Evolutionary conservation across 2,797 vertebrate genomes (phyloP).

Genomic region (Meriones psammophilus): DNA sequence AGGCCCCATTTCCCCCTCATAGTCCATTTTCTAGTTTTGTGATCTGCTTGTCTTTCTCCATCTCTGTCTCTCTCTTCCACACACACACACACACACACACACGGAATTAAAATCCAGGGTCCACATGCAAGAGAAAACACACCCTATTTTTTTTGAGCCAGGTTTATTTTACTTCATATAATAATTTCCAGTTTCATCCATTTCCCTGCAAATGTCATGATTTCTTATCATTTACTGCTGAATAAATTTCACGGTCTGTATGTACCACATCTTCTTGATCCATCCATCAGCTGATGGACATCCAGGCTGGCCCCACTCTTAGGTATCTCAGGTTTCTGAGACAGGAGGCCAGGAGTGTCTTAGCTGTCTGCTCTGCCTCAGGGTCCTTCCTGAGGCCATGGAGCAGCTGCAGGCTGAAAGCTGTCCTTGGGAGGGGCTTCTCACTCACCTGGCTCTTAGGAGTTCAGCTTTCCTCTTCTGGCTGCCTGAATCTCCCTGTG

Average conservation of each 20-base stretch:
- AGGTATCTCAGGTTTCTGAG: background rate
- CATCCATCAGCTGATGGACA: background rate
- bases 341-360: background rate
- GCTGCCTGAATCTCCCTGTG: background rate
- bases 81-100: background rate
- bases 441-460: background rate
- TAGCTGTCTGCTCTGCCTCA: background rate
- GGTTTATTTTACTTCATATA: background rate
- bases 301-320: background rate
- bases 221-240: background rate
- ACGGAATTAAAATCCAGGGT: background rate
- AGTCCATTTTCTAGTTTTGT: background rate
- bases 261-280: background rate
- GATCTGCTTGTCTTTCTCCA: too few relatives aligned
- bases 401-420: background rate
- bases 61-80: background rate
- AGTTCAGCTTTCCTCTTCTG: background rate
- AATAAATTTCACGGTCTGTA: background rate
- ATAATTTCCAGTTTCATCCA: background rate
- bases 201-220: background rate
- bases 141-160: background rate
- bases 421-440: background rate
- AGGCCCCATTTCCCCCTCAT: background rate
- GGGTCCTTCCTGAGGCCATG: background rate
- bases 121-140: background rate